Base-by-base conservation (phyloP, 64 coral and sea anemone genomes). In the Montipora sp. region DNA sequence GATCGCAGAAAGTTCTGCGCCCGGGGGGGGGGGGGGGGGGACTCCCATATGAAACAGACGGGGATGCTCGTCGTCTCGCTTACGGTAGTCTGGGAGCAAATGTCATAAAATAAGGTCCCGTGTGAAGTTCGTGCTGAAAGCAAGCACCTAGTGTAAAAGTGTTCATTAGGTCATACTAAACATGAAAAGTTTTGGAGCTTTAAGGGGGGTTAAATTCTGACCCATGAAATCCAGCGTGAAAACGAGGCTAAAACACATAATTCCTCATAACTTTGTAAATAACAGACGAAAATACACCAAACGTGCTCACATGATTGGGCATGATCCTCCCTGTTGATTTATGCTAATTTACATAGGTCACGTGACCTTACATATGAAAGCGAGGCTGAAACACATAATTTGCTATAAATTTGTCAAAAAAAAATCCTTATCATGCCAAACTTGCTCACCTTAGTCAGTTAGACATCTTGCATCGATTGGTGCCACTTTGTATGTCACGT, bases 261-360 rank as follows among this genome's bases (percentile, higher is more conserved):
- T 78, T 78, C 47, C 75, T 78, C 75, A 78, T 83, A 83, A 83
- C 80, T 83, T 83, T 83, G 80, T 83, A 63, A 83, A 83, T 65
- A 83, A 83, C 55, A 83, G 59, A 44, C 81, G 53, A 82, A 91
- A 91, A 91, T 57, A 82, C 89, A 91, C 65, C 89, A 91, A 84
- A 92, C 90, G 76, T 92, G 90, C 80, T 92, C 90, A 92, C 69
- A 92, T 92, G 80, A 92, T 92, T 92, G 90, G 70, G n/a, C 80
- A 92, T 92, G 80, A 92, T 84, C 80, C 90, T 92, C 80, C 72
- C 80, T 92, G 90, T 92, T 84, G 90, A 84, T 92, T 92, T 92
- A 92, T 92, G 71, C 68, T 92, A 92, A 84, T 84, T 92, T 84
- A 84, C 90, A 84, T 77, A 92, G 90, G 66, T 92, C 80, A 84